Conservation (phyloP, 2,797 vertebrate genomes). For the Arrhamphus sclerolepis region DNA sequence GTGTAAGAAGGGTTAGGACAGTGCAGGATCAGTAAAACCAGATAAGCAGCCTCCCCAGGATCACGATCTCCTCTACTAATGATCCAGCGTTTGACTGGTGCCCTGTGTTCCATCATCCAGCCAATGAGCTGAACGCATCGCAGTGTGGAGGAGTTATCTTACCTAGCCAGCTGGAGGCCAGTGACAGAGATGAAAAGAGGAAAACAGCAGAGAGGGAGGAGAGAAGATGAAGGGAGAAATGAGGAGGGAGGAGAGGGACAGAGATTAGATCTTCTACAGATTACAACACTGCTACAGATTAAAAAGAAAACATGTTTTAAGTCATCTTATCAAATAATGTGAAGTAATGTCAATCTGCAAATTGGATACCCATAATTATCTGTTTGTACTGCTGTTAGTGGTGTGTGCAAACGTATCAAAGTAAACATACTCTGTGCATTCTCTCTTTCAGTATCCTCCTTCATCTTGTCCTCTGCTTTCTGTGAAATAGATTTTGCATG, state of each 20-base stretch:
- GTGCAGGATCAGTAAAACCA: constrained; percentile 40
- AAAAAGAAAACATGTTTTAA: constrained; percentile 41
- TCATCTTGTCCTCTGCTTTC: constrained; percentile 24
- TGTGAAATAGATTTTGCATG: constrained; percentile 14
- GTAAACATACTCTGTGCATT: constrained; percentile 36
- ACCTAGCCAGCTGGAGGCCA: constrained; percentile 73
- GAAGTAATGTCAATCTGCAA: constrained; percentile 28
- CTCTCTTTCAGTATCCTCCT: constrained; percentile 22
- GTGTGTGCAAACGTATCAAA: constrained; percentile 42
- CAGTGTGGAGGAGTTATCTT: constrained; percentile 77
- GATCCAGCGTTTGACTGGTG: constrained; percentile 65
- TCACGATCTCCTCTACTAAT: constrained; percentile 57
- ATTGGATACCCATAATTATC: constrained; percentile 17
- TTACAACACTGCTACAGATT: constrained; percentile 28
- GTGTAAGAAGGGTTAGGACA: constrained; percentile 30
- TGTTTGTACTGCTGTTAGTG: constrained; percentile 8
- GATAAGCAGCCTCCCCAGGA: constrained; percentile 56
- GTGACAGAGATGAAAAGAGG: constrained; percentile 71
- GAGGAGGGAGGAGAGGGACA: constrained; percentile 36
- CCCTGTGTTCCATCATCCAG: constrained; percentile 42
- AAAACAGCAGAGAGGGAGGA: constrained; percentile 42
- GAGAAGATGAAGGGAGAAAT: constrained; percentile 52
- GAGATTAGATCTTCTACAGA: constrained; percentile 34
- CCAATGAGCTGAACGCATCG: constrained; percentile 61
- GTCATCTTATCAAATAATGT: constrained; percentile 47